A percentile compares a stretch with the other conserved stretches of the same genome.
Conservation (phyloP, 2,113 vertebrate species). For the Pteronura brasiliensis region DNA sequence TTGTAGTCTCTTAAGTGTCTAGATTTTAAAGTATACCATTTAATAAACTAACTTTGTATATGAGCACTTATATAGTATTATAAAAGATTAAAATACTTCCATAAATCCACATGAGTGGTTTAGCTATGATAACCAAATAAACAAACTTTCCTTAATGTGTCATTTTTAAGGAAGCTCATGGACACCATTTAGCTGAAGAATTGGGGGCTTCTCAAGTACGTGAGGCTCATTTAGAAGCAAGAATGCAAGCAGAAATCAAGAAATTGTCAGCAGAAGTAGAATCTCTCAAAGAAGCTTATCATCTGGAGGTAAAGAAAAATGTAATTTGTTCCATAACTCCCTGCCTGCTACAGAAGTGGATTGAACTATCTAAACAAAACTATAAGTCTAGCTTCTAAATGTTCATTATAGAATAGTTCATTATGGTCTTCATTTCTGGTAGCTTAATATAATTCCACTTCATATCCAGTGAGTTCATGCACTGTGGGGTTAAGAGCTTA, state of each 20-base stretch:
- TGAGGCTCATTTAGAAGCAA: conserved; percentile 82
- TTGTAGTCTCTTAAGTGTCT: conserved; percentile 28
- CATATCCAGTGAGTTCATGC: not conserved
- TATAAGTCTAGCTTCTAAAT: conserved; percentile 8
- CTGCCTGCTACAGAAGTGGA: not conserved
- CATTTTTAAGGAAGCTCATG: conserved; percentile 76
- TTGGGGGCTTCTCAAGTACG: conserved; percentile 82
- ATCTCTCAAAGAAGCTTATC: conserved; percentile 70
- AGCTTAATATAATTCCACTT: not conserved
- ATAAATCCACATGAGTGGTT: not conserved
- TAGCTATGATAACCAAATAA: conserved; percentile 37
- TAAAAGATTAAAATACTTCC: conserved; percentile 1
- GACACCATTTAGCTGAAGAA: conserved; percentile 81
- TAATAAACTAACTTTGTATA: conserved; percentile 13
- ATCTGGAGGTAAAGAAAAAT: conserved; percentile 66
- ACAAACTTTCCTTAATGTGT: conserved; percentile 46
- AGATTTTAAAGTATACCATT: not conserved
- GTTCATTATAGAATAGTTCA: not conserved
- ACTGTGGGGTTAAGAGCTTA: not conserved
- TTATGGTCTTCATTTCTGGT: conserved; percentile 7
- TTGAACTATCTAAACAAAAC: not conserved
- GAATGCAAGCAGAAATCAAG: conserved; percentile 79
- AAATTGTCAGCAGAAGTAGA: conserved; percentile 82
- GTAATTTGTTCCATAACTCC: not conserved
- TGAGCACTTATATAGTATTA: conserved; percentile 14